A percentile compares a stretch with the other conserved stretches of the same genome.
phyloP scores from a whole-genome alignment of 2,888 invertebrate species.

The Volucella inanis region DNA sequence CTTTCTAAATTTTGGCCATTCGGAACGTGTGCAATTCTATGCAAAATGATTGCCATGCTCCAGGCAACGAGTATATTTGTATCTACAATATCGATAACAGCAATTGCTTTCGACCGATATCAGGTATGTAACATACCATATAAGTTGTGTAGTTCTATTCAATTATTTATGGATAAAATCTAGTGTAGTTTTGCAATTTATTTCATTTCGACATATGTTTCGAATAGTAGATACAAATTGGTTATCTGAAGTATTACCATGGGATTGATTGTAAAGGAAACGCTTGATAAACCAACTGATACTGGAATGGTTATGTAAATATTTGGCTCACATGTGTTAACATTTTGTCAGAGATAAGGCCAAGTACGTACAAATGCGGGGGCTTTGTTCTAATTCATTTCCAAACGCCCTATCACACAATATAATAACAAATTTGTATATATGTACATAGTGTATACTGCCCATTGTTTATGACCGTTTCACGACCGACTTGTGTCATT shows the following conservation, averaged over 20 bases:
- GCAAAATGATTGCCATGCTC: conserved; percentile 93
- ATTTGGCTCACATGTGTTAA: conserved; percentile 37
- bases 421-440: neutral
- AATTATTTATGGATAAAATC: neutral
- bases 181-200: no score
- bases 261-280: neutral
- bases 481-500: neutral
- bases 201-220: no score
- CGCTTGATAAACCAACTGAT: neutral
- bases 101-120: conserved; percentile 93
- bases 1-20: conserved; percentile 94
- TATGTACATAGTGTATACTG: no score
- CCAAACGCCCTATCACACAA: neutral
- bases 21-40: conserved; percentile 88
- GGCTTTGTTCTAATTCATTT: neutral
- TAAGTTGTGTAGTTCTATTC: neutral
- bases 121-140: conserved; percentile 85
- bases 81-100: conserved; percentile 96
- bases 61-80: conserved; percentile 96
- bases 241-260: no score
- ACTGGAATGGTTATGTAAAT: conserved; percentile 10
- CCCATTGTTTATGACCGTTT: neutral
- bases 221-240: no score
- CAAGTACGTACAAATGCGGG: conserved; percentile 35
- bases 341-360: conserved; percentile 35